A percentile compares a stretch with the other conserved stretches of the same genome.
These are phyloP conservation scores for Perizoma flavofasciatum DNA, from an alignment of 2,888 invertebrate species.

Conservation along the genomic window DNA sequence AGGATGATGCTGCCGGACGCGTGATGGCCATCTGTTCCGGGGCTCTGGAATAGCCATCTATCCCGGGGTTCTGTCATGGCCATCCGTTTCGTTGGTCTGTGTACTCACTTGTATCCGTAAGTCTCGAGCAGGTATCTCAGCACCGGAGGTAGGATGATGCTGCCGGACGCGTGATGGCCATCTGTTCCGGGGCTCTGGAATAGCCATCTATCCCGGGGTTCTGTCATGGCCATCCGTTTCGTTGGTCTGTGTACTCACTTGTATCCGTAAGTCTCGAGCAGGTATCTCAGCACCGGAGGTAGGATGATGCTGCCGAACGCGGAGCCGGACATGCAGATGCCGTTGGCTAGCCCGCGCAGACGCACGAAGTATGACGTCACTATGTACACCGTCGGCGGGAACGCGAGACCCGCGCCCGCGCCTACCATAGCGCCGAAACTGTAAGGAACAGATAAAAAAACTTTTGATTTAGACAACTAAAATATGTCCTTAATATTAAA, in stretches of 20 bases:
- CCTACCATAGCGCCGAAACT: conserved; percentile 94
- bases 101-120: conserved; percentile 89
- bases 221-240: no score
- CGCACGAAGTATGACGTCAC: conserved; percentile 94
- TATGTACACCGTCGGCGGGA: conserved; percentile 95
- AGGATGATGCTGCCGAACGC: conserved; percentile 93
- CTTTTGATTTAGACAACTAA: no score
- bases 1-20: no score
- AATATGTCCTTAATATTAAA: no score
- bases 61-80: no score
- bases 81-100: no score
- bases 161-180: conserved; percentile 89
- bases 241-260: conserved; percentile 75
- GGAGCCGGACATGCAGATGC: conserved; percentile 94
- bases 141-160: conserved; percentile 92
- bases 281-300: conserved; percentile 89
- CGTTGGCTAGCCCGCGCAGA: conserved; percentile 92
- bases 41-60: no score
- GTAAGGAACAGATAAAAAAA: conserved; percentile 1
- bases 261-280: conserved; percentile 90
- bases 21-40: no score
- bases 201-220: no score
- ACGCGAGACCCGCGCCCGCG: conserved; percentile 92
- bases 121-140: conserved; percentile 87
- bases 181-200: no score